phyloP scores from a whole-genome alignment of 1,140 invertebrate genomes.

The Zaprionus tsacasi region DNA sequence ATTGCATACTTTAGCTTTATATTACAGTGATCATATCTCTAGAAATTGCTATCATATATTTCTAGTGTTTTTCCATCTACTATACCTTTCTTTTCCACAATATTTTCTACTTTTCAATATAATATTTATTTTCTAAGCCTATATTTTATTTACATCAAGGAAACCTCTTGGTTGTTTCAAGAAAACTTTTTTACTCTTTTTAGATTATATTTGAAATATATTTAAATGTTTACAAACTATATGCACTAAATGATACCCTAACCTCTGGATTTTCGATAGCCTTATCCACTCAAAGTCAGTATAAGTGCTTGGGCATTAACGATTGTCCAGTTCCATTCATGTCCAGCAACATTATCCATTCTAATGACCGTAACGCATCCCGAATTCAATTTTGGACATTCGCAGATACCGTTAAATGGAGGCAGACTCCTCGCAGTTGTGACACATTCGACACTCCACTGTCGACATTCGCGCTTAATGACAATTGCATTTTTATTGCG shows the following conservation, averaged over 20 bases:
- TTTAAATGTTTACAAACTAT: too few species aligned
- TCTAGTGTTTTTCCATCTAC: too few species aligned
- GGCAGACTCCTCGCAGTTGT: constrained; percentile 47
- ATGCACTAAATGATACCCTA: background rate
- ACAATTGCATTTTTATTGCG: constrained; percentile 82
- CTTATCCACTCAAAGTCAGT: background rate
- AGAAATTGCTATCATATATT: too few species aligned
- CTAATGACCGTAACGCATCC: constrained; percentile 20
- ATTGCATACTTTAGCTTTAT: too few species aligned
- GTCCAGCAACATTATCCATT: constrained; percentile 17
- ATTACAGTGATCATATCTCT: too few species aligned
- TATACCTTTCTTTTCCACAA: too few species aligned
- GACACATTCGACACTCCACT: constrained; percentile 26
- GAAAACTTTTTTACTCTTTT: too few species aligned
- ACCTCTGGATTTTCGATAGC: background rate
- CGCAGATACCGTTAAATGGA: constrained; percentile 26
- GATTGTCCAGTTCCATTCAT: background rate
- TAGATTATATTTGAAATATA: too few species aligned
- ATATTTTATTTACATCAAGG: too few species aligned
- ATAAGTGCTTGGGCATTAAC: background rate
- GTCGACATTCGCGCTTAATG: constrained; percentile 64
- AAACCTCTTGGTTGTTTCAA: too few species aligned
- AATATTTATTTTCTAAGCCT: too few species aligned
- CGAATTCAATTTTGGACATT: constrained; percentile 26
- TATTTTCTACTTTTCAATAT: too few species aligned